These are phyloP conservation scores for Plectropomus leopardus DNA, from an alignment of 2,113 vertebrate species.

Conservation along the genomic window DNA sequence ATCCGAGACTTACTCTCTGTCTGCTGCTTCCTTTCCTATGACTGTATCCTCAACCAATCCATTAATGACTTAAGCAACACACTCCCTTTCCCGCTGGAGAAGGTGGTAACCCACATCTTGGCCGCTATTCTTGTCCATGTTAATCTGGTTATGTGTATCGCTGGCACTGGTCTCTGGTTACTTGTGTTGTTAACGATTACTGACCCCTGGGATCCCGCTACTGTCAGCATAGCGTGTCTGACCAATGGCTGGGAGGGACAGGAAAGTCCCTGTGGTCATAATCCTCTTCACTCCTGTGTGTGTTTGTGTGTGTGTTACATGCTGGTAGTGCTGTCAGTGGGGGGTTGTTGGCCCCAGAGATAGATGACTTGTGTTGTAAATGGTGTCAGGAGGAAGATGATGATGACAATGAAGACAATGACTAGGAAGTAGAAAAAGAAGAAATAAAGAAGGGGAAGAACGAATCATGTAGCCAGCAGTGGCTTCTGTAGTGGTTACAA, in stretches of 20 bases:
- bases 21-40: conserved; percentile 38
- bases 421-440: conserved; percentile 1
- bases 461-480: not conserved
- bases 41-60: conserved; percentile 64
- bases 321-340: not conserved
- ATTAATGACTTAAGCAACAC: conserved; percentile 63
- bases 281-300: conserved; percentile 57
- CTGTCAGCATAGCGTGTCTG: conserved; percentile 34
- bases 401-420: not conserved
- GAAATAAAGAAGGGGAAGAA: not conserved
- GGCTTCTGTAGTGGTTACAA: not conserved
- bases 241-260: conserved; percentile 42
- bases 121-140: conserved; percentile 67
- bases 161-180: conserved; percentile 46
- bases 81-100: conserved; percentile 20
- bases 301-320: conserved; percentile 42
- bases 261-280: conserved; percentile 67
- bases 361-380: conserved; percentile 29
- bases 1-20: conserved; percentile 33
- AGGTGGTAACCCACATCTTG: conserved; percentile 44
- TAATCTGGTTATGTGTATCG: conserved; percentile 74
- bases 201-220: conserved; percentile 28
- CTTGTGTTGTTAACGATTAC: conserved; percentile 35
- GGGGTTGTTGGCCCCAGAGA: conserved; percentile 29
- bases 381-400: conserved; percentile 11